Conservation (phyloP, 1,140 invertebrate genomes). For the Scaptomyza graminum region DNA sequence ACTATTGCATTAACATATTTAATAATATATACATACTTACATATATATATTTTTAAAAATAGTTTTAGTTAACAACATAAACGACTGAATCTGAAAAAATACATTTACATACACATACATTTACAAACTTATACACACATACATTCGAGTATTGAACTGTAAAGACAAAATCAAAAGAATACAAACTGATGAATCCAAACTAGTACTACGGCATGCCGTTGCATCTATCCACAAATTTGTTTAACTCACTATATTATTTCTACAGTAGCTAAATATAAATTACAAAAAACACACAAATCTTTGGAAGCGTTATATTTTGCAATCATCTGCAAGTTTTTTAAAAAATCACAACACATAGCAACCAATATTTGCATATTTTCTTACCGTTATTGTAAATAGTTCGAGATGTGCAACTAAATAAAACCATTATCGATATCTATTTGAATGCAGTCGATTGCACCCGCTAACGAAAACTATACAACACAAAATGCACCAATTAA, state of each 20-base stretch:
- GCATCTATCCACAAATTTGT: neutral
- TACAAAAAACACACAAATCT: neutral
- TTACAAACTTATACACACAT: constrained; percentile 14
- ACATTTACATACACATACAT: constrained; percentile 26
- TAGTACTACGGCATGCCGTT: constrained; percentile 24
- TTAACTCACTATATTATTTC: constrained; percentile 15
- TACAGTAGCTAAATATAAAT: constrained; percentile 12
- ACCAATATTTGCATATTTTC: too few species aligned
- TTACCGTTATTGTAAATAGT: too few species aligned
- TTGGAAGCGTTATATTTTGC: too few species aligned
- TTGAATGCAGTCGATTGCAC: constrained; percentile 16
- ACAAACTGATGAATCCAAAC: neutral
- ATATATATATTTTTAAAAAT: constrained; percentile 11
- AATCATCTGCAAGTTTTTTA: too few species aligned
- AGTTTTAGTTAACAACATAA: constrained; percentile 46
- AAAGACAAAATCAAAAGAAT: constrained; percentile 31
- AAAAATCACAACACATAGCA: too few species aligned
- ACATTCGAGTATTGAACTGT: constrained; percentile 8
- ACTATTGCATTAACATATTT: constrained; percentile 29
- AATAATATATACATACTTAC: neutral
- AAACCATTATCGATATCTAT: constrained; percentile 12
- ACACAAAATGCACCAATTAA: constrained; percentile 3
- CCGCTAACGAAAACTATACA: neutral
- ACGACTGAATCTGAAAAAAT: constrained; percentile 63
- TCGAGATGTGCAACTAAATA: neutral